These are phyloP conservation scores for Riptortus pedestris DNA, from an alignment of 1,140 invertebrate genomes.

Conservation along the genomic window DNA sequence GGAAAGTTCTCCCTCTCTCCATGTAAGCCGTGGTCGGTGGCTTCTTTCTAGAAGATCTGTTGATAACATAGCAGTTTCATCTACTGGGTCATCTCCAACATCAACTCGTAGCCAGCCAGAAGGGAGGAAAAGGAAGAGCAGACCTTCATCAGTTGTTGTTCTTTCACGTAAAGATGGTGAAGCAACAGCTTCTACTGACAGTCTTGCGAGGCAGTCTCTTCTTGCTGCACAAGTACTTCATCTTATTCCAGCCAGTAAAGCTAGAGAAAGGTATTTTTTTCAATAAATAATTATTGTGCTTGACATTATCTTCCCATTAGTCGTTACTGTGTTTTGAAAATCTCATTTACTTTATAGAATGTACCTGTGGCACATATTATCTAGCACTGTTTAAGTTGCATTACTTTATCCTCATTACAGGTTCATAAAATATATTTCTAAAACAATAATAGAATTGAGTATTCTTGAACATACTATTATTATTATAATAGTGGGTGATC, in stretches of 20 bases:
- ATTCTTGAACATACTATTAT: too few relatives aligned
- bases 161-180: constrained; percentile 17
- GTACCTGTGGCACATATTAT: too few relatives aligned
- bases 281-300: neutral
- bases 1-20: constrained; percentile 18
- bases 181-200: constrained; percentile 48
- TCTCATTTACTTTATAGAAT: too few relatives aligned
- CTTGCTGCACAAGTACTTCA: constrained; percentile 65
- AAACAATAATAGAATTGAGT: too few relatives aligned
- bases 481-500: too few relatives aligned
- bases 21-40: constrained; percentile 16
- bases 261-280: constrained; percentile 59
- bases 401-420: too few relatives aligned
- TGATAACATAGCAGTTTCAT: constrained; percentile 31
- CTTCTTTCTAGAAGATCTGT: constrained; percentile 29
- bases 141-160: constrained; percentile 28
- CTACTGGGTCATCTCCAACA: constrained; percentile 29
- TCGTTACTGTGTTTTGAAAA: too few relatives aligned
- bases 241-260: constrained; percentile 66
- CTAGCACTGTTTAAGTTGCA: too few relatives aligned
- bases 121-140: constrained; percentile 25
- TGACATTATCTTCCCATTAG: too few relatives aligned
- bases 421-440: too few relatives aligned
- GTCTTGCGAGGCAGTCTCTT: constrained; percentile 57
- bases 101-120: constrained; percentile 24